Conservation (phyloP, 2,888 invertebrate genomes). For the Drosophila rubida region DNA sequence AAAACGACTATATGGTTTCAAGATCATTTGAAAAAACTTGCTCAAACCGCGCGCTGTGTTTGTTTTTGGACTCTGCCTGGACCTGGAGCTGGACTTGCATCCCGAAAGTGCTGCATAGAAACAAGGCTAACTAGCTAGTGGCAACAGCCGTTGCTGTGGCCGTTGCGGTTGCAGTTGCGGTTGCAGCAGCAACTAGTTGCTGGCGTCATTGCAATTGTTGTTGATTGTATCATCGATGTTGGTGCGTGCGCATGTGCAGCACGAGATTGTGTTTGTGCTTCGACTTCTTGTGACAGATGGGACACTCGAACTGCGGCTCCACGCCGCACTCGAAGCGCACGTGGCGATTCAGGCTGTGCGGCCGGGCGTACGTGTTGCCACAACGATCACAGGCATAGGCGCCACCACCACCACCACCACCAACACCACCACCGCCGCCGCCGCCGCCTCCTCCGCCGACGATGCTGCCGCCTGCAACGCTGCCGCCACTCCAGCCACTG, state of each 20-base stretch:
- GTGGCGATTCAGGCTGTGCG: slow-evolving; percentile 87
- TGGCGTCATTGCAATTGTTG: slow-evolving; percentile 72
- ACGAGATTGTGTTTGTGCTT: slow-evolving; percentile 85
- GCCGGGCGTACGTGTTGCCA: slow-evolving; percentile 87
- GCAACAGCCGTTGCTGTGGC: slow-evolving; percentile 38
- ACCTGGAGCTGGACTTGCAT: slow-evolving; percentile 29
- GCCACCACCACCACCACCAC: slow-evolving; percentile 76
- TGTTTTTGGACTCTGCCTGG: slow-evolving; percentile 37
- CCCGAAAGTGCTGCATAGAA: slow-evolving; percentile 38
- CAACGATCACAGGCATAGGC: slow-evolving; percentile 86
- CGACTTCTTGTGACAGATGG: slow-evolving; percentile 87
- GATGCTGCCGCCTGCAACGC: slow-evolving; percentile 32
- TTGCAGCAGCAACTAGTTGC: slow-evolving; percentile 47
- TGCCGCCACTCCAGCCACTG: slow-evolving; percentile 36
- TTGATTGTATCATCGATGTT: slow-evolving; percentile 85
- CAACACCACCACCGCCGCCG: slow-evolving; percentile 31
- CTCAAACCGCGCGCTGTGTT: slow-evolving; percentile 37
- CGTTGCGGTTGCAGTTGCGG: slow-evolving; percentile 8
- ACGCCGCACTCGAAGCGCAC: slow-evolving; percentile 87
- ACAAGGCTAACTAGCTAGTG: slow-evolving; percentile 53
- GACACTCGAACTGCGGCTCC: slow-evolving; percentile 88
- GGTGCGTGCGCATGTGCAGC: slow-evolving; percentile 85
- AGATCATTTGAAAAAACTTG: slow-evolving; percentile 83
- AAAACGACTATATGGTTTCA: slow-evolving; percentile 83
- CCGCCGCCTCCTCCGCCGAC: slow-evolving; percentile 15